These are phyloP conservation scores for Perognathus longimembris DNA, from an alignment of 2,113 vertebrate species.

Conservation along the genomic window DNA sequence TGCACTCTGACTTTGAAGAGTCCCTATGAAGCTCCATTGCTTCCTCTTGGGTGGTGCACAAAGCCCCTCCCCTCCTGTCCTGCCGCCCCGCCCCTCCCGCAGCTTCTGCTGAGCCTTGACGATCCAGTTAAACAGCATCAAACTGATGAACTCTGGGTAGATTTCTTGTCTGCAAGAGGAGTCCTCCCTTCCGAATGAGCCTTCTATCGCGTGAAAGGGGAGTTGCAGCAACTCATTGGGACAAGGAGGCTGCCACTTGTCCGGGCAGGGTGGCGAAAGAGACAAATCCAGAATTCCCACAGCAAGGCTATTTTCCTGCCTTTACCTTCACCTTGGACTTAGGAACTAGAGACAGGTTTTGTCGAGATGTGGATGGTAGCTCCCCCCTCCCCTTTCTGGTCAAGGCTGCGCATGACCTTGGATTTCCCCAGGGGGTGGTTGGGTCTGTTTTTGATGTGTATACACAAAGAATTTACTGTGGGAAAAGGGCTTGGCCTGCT, in stretches of 20 bases:
- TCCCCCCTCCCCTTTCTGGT: conserved; percentile 37
- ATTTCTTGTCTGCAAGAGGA: background rate
- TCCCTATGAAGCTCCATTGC: background rate
- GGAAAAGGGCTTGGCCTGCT: conserved; percentile 80
- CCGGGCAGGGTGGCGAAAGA: background rate
- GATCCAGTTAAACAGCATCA: background rate
- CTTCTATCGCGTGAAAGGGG: background rate
- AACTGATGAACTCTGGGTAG: background rate
- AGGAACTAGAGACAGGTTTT: conserved; percentile 63
- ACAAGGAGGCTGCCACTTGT: conserved; percentile 36
- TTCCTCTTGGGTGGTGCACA: background rate
- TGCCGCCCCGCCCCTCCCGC: background rate
- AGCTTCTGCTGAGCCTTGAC: too few species aligned
- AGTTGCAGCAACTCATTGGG: background rate
- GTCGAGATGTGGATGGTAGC: background rate
- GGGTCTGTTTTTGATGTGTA: conserved; percentile 80
- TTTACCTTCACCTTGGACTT: background rate
- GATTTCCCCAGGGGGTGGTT: conserved; percentile 83
- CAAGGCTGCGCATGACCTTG: conserved; percentile 82
- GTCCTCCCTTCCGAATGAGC: background rate
- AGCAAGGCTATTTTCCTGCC: background rate
- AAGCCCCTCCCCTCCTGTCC: background rate
- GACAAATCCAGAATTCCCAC: background rate
- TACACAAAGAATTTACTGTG: conserved; percentile 82
- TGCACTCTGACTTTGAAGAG: background rate